These are phyloP conservation scores for Pandemis heparana DNA, from an alignment of 2,888 invertebrate species.

Conservation along the genomic window DNA sequence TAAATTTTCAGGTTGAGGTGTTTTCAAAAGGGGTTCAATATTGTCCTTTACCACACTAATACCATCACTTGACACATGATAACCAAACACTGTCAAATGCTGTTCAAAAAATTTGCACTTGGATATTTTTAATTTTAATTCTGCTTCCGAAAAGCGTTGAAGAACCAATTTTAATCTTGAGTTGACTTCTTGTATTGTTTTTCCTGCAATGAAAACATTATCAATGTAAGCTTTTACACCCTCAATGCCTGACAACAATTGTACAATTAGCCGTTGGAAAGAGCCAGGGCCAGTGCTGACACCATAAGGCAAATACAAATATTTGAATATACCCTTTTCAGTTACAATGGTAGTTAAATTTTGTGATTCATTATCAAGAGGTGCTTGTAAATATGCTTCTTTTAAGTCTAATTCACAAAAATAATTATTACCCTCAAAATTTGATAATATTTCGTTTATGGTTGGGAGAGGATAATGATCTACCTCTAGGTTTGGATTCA, in stretches of 20 bases:
- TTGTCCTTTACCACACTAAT: constrained; percentile 11
- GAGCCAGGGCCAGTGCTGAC: background rate
- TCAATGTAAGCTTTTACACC: constrained; percentile 15
- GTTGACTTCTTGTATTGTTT: constrained; percentile 9
- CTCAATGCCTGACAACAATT: constrained; percentile 3
- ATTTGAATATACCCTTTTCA: too few relatives aligned
- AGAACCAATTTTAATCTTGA: background rate
- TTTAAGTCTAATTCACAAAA: too few relatives aligned
- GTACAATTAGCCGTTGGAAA: constrained; percentile 2
- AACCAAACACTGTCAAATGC: constrained; percentile 15
- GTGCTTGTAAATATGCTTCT: too few relatives aligned
- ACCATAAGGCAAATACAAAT: too few relatives aligned
- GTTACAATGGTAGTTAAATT: too few relatives aligned
- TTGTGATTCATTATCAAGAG: too few relatives aligned
- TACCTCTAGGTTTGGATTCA: constrained; percentile 10
- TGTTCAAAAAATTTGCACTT: constrained; percentile 15
- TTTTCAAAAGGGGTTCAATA: constrained; percentile 14
- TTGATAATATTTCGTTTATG: constrained; percentile 3
- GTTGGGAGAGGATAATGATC: constrained; percentile 5
- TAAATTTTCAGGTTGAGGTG: constrained; percentile 12
- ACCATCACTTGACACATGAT: constrained; percentile 17
- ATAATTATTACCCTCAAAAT: constrained; percentile 7
- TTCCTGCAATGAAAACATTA: constrained; percentile 22
- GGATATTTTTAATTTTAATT: constrained; percentile 18
- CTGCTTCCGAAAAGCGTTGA: constrained; percentile 4